Conservation (phyloP, 2,113 vertebrate species). For the Sebastes fasciatus region DNA sequence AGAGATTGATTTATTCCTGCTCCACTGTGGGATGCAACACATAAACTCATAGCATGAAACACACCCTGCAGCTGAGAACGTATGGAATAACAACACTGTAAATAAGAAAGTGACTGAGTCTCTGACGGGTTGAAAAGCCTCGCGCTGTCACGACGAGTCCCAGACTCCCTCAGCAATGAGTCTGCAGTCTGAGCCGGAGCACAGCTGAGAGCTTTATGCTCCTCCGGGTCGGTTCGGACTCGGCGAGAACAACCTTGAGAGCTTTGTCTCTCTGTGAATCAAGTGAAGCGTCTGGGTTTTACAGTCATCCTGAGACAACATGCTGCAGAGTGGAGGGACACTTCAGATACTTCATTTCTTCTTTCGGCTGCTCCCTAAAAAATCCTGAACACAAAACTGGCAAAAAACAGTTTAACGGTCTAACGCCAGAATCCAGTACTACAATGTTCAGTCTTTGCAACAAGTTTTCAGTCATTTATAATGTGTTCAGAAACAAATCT, state of each 20-base stretch:
- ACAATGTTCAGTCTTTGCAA: too few species aligned
- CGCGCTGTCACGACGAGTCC: slow-evolving; percentile 41
- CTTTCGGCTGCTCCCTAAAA: too few species aligned
- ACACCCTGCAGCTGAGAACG: not conserved
- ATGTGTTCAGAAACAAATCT: too few species aligned
- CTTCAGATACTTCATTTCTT: too few species aligned
- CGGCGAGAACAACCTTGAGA: slow-evolving; percentile 9
- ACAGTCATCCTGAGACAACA: not conserved
- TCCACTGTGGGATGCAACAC: not conserved
- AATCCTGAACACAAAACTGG: too few species aligned
- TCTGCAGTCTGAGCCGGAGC: slow-evolving; percentile 21
- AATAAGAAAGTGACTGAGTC: slow-evolving; percentile 31
- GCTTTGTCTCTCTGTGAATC: not conserved
- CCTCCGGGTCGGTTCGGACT: slow-evolving; percentile 1
- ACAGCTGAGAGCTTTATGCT: not conserved
- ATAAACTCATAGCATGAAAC: not conserved
- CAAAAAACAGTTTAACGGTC: too few species aligned
- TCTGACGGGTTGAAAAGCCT: slow-evolving; percentile 56
- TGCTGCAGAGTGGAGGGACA: not conserved
- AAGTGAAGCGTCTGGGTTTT: not conserved
- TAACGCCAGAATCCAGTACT: too few species aligned
- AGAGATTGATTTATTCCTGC: not conserved
- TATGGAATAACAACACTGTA: slow-evolving; percentile 1
- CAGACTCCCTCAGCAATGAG: slow-evolving; percentile 37
- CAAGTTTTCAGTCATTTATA: too few species aligned